A percentile compares a stretch with the other conserved stretches of the same genome.
Evolutionary conservation across 2,113 vertebrate species (phyloP).

Genomic region (Aythya baeri): DNA sequence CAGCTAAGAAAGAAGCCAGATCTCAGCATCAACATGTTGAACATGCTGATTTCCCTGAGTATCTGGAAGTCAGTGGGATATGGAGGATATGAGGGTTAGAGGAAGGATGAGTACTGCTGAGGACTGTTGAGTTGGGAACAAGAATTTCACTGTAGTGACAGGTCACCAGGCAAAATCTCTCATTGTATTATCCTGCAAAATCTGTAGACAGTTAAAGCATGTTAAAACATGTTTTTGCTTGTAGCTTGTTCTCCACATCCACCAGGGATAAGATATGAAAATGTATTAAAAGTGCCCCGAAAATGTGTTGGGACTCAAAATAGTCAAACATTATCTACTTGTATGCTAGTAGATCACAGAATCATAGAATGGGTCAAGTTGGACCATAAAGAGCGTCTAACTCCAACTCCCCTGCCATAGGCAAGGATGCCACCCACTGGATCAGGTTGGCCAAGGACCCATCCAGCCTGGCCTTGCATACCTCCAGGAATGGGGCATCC

Average conservation of each 20-base stretch:
- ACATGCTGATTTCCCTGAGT: accelerated
- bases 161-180: background rate
- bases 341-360: background rate
- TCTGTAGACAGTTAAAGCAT: background rate
- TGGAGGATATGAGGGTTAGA: background rate
- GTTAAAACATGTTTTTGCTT: no score
- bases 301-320: background rate
- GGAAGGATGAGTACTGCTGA: background rate
- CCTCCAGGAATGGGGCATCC: no score
- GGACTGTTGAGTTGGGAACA: background rate
- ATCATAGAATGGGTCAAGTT: no score
- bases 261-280: background rate
- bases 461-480: no score
- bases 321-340: background rate
- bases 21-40: accelerated
- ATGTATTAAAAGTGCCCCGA: background rate
- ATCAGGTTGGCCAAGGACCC: no score
- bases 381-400: no score
- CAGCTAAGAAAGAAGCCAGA: background rate
- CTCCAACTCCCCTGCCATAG: no score
- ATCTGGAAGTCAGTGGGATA: background rate
- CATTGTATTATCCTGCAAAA: background rate
- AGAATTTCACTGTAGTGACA: background rate
- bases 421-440: no score
- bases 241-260: background rate